Evolutionary conservation across 2,797 vertebrate species (phyloP), one percentile per base, ranked within the genome.

Genomic region (Centropyge bicolor): DNA sequence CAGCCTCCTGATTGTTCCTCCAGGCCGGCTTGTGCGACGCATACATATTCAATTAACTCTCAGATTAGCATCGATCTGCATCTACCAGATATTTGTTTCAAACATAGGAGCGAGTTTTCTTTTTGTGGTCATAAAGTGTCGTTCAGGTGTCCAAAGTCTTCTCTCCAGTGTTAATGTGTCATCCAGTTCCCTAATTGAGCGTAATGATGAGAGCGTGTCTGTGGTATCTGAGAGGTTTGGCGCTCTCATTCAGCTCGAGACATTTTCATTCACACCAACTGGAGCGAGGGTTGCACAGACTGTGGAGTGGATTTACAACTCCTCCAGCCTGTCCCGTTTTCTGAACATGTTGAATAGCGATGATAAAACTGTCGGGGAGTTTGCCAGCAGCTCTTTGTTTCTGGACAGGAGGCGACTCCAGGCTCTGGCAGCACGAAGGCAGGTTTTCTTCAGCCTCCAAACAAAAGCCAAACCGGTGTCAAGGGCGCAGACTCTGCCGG

Each of bases 1-100:
- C 43, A 71, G 86, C 77, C 72, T 52, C 67, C 55, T 81, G 84
- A 87, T 91, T 92, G 87, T 90, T 92, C 90, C 87, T 85, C 55
- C 69, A 81, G 88, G 85, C 78, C 87, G 69, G 63, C 89, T 88
- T 85, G 64, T 86, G 81, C 55, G 52, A 78, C 70, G 80, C 79
- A 85, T 85, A 80, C 71, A 89, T 89, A 85, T 92, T 90, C 80
- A 74, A 41, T 80, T 69, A 31, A 68, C 14, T 14, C 49, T 60
- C 64, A 49, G 69, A 87, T 80, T 76, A 76, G 70, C 65, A 78
- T 76, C 12, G 49, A 83, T 91, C 60, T 82, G 54, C 62, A 66
- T 77, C 41, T 51, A 70, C 22, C 54, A 78, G 45, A 89, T 75
- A 75, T 63, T 60, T 71, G 74, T 75, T 83, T 70, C 27, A 71